phyloP scores from a whole-genome alignment of 2,797 vertebrate species.

The Pagetopsis macropterus region DNA sequence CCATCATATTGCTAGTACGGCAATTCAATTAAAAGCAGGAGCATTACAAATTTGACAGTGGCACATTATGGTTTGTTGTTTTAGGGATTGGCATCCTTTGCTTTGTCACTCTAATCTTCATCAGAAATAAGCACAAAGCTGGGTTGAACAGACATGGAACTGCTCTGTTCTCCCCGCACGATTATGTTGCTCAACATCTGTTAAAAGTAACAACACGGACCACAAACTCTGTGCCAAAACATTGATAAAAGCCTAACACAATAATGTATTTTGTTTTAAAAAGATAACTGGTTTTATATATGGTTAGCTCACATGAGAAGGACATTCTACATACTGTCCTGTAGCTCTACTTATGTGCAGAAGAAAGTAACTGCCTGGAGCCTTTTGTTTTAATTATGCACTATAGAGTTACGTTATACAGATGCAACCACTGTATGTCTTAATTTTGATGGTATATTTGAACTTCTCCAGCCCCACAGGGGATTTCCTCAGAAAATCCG shows the following conservation, averaged over 20 bases:
- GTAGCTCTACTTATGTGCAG: constrained; percentile 19
- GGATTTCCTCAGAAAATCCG: constrained; percentile 18
- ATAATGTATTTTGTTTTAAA: background rate
- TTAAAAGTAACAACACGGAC: constrained; percentile 64
- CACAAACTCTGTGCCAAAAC: constrained; percentile 56
- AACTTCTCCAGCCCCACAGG: constrained; percentile 8
- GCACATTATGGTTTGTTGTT: constrained; percentile 43
- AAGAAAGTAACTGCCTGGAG: constrained; percentile 27
- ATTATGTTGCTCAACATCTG: constrained; percentile 75
- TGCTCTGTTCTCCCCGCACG: constrained; percentile 42
- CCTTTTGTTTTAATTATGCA: constrained; percentile 28
- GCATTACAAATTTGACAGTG: constrained; percentile 34
- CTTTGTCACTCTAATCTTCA: constrained; percentile 47
- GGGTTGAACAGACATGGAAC: constrained; percentile 51
- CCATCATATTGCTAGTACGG: constrained; percentile 17
- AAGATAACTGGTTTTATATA: constrained; percentile 19
- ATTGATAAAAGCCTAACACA: constrained; percentile 26
- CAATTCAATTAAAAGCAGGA: constrained; percentile 1
- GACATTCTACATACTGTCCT: constrained; percentile 6
- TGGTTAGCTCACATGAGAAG: constrained; percentile 7
- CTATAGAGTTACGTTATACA: constrained; percentile 11
- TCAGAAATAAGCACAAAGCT: constrained; percentile 42
- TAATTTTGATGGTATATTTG: constrained; percentile 14
- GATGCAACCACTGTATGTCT: constrained; percentile 17
- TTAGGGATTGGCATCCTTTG: constrained; percentile 43